Base-by-base conservation (phyloP, 2,797 vertebrate species). In the Champsocephalus esox region DNA sequence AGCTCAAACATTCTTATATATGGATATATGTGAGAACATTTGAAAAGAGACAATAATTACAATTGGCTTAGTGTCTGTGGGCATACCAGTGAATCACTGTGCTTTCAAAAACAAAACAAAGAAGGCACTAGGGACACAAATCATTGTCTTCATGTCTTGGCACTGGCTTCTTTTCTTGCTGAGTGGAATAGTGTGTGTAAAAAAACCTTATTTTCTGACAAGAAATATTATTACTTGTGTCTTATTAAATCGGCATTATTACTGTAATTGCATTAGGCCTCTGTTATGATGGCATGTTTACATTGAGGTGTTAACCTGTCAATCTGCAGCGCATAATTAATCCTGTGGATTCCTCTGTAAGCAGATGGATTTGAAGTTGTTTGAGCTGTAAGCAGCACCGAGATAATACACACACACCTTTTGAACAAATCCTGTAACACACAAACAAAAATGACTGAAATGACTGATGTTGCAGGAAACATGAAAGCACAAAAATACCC, bases 301-400 rank as follows among this genome's bases (percentile, higher is more conserved):
- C 44, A 62, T 19, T 50, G 54, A 83, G 38, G 46, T 74, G 50
- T 78, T 70, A 44, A 66, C 16, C 63, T 75, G 63, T 75, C 71
- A 81, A 21, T 52, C 24, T 21, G 34, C 34, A 73, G 48, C 65
- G 51, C 17, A 46, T 57, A 17, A 81, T 81, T 34, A 75, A 80
- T 85, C 55, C 21, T 32, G 45, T 56, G 24, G 60, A 80, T 66
- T 77, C 49, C 28, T 21, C 3, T 45, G 68, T 61, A 81, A 81
- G 77, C 72, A 79, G 64, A 70, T 43, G 12, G 41, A 63, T 74
- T 77, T 57, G 21, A 58, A 41, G 38, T 72, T 75, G 60, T 83
- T 83, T 83, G 70, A 73, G 51, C 10, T 57, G 58, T 71, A 79
- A 68, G 70, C 66, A 71, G 28, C 32, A 56, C 56, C 41, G 57